Conservation (phyloP, 2,113 vertebrate genomes). For the Strix aluco region DNA sequence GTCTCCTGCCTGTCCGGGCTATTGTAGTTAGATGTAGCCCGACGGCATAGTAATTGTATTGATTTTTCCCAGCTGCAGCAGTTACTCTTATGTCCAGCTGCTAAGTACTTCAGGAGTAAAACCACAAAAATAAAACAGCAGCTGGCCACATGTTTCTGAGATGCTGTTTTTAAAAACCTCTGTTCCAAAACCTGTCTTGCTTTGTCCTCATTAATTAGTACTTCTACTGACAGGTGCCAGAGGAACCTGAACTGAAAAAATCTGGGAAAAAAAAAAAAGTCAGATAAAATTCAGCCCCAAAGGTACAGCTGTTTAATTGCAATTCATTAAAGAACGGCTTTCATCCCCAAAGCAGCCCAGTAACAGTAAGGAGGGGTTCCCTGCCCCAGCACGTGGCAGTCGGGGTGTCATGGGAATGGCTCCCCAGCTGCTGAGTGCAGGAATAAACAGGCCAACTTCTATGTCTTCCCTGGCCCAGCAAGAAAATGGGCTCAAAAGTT, state of each 20-base stretch:
- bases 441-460: not conserved
- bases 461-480: not conserved
- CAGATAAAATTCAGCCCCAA: not conserved
- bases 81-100: not conserved
- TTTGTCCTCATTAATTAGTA: no score
- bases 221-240: not conserved
- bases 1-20: not conserved
- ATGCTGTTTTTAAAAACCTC: accelerated
- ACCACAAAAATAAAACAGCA: not conserved
- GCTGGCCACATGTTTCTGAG: not conserved
- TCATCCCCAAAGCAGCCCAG: not conserved
- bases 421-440: no score
- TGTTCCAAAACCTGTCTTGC: not conserved
- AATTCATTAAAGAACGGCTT: not conserved
- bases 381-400: not conserved
- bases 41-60: not conserved
- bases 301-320: not conserved
- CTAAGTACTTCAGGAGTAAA: not conserved
- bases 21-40: not conserved
- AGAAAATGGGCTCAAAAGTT: not conserved
- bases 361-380: not conserved
- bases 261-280: no score
- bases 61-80: constrained; percentile 50
- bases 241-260: not conserved
- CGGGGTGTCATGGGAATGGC: not conserved